Evolutionary conservation across 2,113 vertebrate genomes (phyloP), one percentile per base, ranked within the genome.

Genomic region (Pelecanoides urinatrix): DNA sequence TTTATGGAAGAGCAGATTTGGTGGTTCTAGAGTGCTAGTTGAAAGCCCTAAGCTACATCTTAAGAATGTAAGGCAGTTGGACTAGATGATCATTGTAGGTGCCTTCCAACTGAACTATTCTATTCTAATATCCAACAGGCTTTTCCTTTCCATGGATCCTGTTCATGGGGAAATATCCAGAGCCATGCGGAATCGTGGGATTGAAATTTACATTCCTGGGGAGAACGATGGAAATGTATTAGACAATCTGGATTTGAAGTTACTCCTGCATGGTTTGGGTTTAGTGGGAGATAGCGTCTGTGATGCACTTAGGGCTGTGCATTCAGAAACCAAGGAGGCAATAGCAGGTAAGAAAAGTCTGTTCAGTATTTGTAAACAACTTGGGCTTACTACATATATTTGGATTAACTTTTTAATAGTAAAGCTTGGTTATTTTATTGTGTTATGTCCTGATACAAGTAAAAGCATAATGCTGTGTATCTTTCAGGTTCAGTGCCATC

Each of bases 91-190:
- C 2, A 4, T 11, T 63, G 23, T 34, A 61, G 34, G 30, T 79
- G 5, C 5, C 16, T 92, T 88, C 19, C 13, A 88, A 10, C 8
- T 55, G 7, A 90, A 50, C 53, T 83, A 2, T 62, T 82, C 4
- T 82, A 3, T 80, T 83, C 30, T 70, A 19, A 86, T 67, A 72
- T 44, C 76, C 68, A 50, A 73, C 95, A 99, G 99, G 87, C 98
- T 99, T 91, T 99, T 99, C 94, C 98, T 99, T 88, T 99, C 99
- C 66, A 99, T 99, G 99, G 99, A 99, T 98, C 99, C 99, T n/a
- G 74, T 96, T 10, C 99, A 99, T 22, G 99, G 99, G 32, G 99
- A 99, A 97, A 99, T 99, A 97, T 99, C 99, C 82, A 98, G 99
- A 95, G 99, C 99, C 62, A 99, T 99, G 99, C 97, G 99, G 92